Percentiles rank a stretch among this genome's conserved stretches.
phyloP scores from a whole-genome alignment of 2,888 invertebrate genomes.

The Augiades crinisus region DNA sequence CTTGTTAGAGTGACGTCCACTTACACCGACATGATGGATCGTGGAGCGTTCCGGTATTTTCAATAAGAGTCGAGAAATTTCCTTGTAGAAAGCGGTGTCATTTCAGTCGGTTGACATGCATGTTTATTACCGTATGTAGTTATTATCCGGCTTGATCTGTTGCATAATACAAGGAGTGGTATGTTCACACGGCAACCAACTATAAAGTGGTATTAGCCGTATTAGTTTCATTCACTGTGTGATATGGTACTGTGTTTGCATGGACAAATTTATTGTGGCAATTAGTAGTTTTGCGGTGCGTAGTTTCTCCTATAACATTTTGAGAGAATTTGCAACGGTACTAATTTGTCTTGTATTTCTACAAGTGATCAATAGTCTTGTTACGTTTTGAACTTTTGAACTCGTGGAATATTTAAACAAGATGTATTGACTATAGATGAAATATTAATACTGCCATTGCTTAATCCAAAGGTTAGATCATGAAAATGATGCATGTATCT shows the following conservation, averaged over 20 bases:
- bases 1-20: slow-evolving; percentile 31
- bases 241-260: neutral
- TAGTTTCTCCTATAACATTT: neutral
- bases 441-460: too few species aligned
- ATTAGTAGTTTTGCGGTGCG: slow-evolving; percentile 12
- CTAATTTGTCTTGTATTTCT: neutral
- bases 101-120: slow-evolving; percentile 33
- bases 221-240: slow-evolving; percentile 14
- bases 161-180: slow-evolving; percentile 31
- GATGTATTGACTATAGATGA: too few species aligned
- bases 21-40: slow-evolving; percentile 37
- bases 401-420: neutral
- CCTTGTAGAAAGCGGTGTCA: slow-evolving; percentile 44
- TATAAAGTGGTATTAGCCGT: slow-evolving; percentile 16
- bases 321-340: slow-evolving; percentile 1
- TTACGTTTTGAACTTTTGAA: slow-evolving; percentile 1
- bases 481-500: too few species aligned
- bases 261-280: slow-evolving; percentile 9
- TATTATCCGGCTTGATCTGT: slow-evolving; percentile 28
- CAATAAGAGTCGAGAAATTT: slow-evolving; percentile 38
- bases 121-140: slow-evolving; percentile 31
- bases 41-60: slow-evolving; percentile 32
- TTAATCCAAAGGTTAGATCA: neutral
- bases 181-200: slow-evolving; percentile 13
- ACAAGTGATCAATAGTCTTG: neutral